A percentile compares a stretch with the other conserved stretches of the same genome.
Conservation (phyloP, 2,888 invertebrate species). For the Clivina fossor region DNA sequence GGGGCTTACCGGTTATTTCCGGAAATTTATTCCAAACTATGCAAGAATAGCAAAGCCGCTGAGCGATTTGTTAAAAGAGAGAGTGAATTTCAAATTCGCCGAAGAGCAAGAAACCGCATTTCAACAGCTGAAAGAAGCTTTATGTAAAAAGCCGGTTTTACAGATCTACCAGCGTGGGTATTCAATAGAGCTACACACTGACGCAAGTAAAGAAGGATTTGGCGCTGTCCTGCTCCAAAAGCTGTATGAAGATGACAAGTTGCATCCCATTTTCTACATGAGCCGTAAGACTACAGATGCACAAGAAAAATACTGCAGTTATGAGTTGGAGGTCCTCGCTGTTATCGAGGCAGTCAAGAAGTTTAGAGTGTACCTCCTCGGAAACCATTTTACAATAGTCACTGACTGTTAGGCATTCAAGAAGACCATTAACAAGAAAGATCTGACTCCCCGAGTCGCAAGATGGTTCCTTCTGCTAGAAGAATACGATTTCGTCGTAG, state of each 20-base stretch:
- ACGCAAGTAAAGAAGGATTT: conserved; percentile 42
- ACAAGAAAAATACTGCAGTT: conserved; percentile 45
- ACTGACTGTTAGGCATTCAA: conserved; percentile 46
- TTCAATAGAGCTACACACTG: conserved; percentile 42
- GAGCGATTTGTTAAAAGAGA: conserved; percentile 40
- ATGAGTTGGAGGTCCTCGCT: conserved; percentile 48
- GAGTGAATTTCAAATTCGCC: conserved; percentile 32
- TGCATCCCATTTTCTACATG: conserved; percentile 46
- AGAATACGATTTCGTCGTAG: conserved; percentile 43
- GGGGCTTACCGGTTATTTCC: conserved; percentile 46
- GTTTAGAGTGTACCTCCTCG: conserved; percentile 45
- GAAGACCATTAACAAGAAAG: conserved; percentile 45
- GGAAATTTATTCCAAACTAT: conserved; percentile 46
- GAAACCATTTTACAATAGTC: conserved; percentile 44
- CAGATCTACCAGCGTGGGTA: conserved; percentile 29
- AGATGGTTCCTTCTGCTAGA: conserved; percentile 45
- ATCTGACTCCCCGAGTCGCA: conserved; percentile 43
- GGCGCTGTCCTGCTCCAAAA: conserved; percentile 44
- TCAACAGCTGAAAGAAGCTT: conserved; percentile 29
- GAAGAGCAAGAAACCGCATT: conserved; percentile 36
- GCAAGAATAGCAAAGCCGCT: conserved; percentile 45
- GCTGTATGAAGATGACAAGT: conserved; percentile 34
- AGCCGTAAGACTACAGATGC: conserved; percentile 45
- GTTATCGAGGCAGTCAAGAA: conserved; percentile 46
- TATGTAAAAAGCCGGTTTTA: not conserved